These are phyloP conservation scores for Xenopus tropicalis DNA, from an alignment of 2,113 vertebrate genomes.

Conservation along the genomic window UCB_Xtro_10.0 CM004443.2:31871001-31871500, in stretches of 20 bases:
- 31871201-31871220: conserved; percentile 77
- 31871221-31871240: conserved; percentile 63
- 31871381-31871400: conserved; percentile 54
- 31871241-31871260: conserved; percentile 74
- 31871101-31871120: conserved; percentile 70
- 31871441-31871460: conserved; percentile 74
- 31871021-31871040: conserved; percentile 82
- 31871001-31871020: conserved; percentile 78
- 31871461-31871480: conserved; percentile 57
- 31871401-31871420: conserved; percentile 29
- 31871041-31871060: conserved; percentile 77
- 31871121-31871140: conserved; percentile 85
- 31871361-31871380: conserved; percentile 50
- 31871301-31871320: conserved; percentile 55
- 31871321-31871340: conserved; percentile 59
- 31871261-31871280: conserved; percentile 81
- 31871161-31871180: conserved; percentile 71
- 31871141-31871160: conserved; percentile 87
- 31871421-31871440: conserved; percentile 54
- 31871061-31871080: conserved; percentile 91
- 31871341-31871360: conserved; percentile 75
- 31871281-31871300: conserved; percentile 86
- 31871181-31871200: conserved; percentile 61
- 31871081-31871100: conserved; percentile 85
- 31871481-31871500: conserved; percentile 39